phyloP scores from a whole-genome alignment of 2,113 vertebrate species.

The Podarcis raffonei region DNA sequence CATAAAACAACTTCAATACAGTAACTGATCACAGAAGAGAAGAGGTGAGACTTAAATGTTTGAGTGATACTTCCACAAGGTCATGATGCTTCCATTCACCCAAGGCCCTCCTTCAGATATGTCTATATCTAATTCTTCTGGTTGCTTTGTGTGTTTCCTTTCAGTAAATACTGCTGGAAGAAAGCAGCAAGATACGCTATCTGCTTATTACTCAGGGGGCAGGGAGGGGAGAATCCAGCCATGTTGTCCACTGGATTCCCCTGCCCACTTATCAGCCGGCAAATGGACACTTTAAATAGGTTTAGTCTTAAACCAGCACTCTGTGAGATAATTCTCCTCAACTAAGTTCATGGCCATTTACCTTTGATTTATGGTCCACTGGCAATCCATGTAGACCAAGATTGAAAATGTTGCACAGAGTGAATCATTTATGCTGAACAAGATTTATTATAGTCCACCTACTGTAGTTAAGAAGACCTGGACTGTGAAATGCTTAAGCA shows the following conservation, averaged over 20 bases:
- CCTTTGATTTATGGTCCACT: slow-evolving; percentile 44
- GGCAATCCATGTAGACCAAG: slow-evolving; percentile 10
- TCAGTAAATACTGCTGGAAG: background rate
- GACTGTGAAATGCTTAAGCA: slow-evolving; percentile 57
- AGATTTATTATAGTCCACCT: slow-evolving; percentile 54
- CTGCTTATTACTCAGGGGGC: background rate
- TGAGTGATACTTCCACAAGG: background rate
- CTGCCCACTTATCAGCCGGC: background rate
- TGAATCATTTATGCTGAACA: slow-evolving; percentile 50
- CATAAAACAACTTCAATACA: background rate
- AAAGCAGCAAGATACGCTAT: background rate
- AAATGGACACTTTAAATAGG: slow-evolving; percentile 14
- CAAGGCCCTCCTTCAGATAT: background rate
- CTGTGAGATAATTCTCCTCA: slow-evolving; percentile 3
- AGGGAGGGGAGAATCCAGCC: background rate
- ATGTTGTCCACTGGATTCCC: background rate
- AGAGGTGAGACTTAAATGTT: background rate
- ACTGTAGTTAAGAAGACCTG: slow-evolving; percentile 65
- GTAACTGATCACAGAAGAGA: background rate
- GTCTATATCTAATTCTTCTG: background rate
- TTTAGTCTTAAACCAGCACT: background rate
- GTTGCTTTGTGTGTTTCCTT: background rate
- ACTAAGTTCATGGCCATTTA: slow-evolving; percentile 33
- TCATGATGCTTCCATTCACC: background rate
- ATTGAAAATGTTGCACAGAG: slow-evolving; percentile 44